phyloP scores from a whole-genome alignment of 2,888 invertebrate genomes.

The Anticlea derivata region DNA sequence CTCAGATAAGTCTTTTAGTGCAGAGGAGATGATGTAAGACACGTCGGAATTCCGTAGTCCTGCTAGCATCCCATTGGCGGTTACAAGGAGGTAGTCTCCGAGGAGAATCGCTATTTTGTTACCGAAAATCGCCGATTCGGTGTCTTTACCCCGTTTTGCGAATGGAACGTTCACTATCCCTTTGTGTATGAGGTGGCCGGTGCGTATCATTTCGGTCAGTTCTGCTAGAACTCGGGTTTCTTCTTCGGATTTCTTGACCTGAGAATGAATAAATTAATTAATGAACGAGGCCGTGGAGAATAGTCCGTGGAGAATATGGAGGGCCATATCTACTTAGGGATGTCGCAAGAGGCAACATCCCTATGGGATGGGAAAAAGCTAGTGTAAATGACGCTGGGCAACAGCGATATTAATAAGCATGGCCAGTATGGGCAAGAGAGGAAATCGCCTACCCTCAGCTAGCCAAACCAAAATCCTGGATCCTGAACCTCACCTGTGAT shows the following conservation, averaged over 20 bases:
- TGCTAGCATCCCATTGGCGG: conserved; percentile 92
- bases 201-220: conserved; percentile 94
- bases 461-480: no score
- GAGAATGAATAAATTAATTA: conserved; percentile 38
- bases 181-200: conserved; percentile 92
- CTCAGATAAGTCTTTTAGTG: conserved; percentile 91
- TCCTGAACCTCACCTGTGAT: conserved; percentile 64
- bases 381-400: no score
- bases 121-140: conserved; percentile 91
- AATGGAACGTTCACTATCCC: conserved; percentile 80
- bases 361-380: no score
- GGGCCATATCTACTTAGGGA: no score
- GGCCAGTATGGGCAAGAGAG: no score
- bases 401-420: no score
- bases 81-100: conserved; percentile 93
- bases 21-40: conserved; percentile 91
- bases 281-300: background rate
- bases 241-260: conserved; percentile 84
- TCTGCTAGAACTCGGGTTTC: conserved; percentile 80
- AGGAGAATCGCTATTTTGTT: conserved; percentile 94
- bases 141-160: conserved; percentile 82
- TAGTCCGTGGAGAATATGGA: no score
- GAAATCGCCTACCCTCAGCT: no score
- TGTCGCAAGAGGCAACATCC: no score
- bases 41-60: conserved; percentile 88